Evolutionary conservation across 1,140 invertebrate species (phyloP).

Genomic region (Drosophila nigrodunni): DNA sequence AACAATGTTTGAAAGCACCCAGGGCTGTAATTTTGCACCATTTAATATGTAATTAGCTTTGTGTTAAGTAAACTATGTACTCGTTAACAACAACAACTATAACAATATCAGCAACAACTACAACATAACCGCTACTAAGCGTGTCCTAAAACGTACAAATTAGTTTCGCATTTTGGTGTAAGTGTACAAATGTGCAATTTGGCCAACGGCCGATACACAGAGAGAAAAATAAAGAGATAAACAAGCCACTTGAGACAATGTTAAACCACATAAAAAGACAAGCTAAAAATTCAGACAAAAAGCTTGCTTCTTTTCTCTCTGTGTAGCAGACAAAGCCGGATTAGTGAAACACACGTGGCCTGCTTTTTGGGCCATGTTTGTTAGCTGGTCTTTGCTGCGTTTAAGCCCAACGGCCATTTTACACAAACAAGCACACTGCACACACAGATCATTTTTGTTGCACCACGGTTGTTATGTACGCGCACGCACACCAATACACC

Average conservation of each 20-base stretch:
- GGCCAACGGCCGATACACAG: background rate
- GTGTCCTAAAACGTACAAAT: conserved; percentile 70
- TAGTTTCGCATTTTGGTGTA: conserved; percentile 70
- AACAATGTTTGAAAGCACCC: conserved; percentile 83
- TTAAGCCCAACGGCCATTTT: background rate
- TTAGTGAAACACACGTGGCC: background rate
- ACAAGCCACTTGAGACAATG: too few species aligned
- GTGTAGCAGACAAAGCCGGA: too few species aligned
- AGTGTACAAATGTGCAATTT: conserved; percentile 50
- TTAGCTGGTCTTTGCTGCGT: conserved; percentile 9
- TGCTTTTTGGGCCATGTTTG: background rate
- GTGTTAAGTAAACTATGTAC: conserved; percentile 80
- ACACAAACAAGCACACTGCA: conserved; percentile 25
- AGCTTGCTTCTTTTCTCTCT: too few species aligned
- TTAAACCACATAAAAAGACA: too few species aligned
- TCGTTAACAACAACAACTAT: conserved; percentile 62
- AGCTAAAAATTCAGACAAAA: too few species aligned
- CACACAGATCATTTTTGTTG: conserved; percentile 24
- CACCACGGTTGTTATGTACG: conserved; percentile 37
- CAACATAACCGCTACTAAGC: conserved; percentile 42
- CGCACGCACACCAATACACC: conserved; percentile 38
- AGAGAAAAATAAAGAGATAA: too few species aligned
- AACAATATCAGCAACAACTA: conserved; percentile 25
- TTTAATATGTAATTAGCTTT: conserved; percentile 84
- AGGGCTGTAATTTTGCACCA: conserved; percentile 84